A percentile compares a stretch with the other conserved stretches of the same genome.
Evolutionary conservation across 1,140 invertebrate species (phyloP).

Genomic region (Eulimnadia texana): DNA sequence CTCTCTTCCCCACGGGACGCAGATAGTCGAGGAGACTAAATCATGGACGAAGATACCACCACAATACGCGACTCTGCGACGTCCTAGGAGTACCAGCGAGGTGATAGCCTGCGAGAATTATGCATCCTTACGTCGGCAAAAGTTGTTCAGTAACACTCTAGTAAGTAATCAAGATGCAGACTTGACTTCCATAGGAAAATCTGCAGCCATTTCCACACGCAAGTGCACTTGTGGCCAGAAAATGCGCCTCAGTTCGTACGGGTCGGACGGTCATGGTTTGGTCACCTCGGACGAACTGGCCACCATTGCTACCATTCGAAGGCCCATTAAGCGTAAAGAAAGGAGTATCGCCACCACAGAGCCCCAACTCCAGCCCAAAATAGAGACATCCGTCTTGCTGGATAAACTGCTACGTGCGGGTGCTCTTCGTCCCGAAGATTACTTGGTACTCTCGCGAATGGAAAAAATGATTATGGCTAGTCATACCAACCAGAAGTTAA

Average conservation of each 20-base stretch:
- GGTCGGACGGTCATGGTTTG: not conserved
- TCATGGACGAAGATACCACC: slow-evolving; percentile 2
- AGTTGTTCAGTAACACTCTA: not conserved
- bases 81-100: slow-evolving; percentile 6
- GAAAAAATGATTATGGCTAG: slow-evolving; percentile 10
- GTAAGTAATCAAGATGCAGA: not conserved
- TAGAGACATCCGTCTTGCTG: slow-evolving; percentile 12
- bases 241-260: slow-evolving; percentile 12
- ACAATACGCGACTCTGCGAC: slow-evolving; percentile 6
- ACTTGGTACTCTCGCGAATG: slow-evolving; percentile 11
- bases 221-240: slow-evolving; percentile 17
- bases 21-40: not conserved
- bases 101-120: not conserved
- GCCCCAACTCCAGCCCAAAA: not conserved
- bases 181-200: not conserved
- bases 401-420: slow-evolving; percentile 13
- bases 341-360: not conserved
- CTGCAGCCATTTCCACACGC: slow-evolving; percentile 3
- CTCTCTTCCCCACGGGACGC: not conserved
- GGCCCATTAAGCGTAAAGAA: slow-evolving; percentile 2
- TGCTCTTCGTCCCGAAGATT: slow-evolving; percentile 14
- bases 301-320: not conserved
- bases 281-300: slow-evolving; percentile 6
- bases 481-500: not conserved
- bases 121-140: slow-evolving; percentile 4